Base-by-base conservation (phyloP, 2,797 vertebrate genomes). In the Epinephelus coioides region DNA sequence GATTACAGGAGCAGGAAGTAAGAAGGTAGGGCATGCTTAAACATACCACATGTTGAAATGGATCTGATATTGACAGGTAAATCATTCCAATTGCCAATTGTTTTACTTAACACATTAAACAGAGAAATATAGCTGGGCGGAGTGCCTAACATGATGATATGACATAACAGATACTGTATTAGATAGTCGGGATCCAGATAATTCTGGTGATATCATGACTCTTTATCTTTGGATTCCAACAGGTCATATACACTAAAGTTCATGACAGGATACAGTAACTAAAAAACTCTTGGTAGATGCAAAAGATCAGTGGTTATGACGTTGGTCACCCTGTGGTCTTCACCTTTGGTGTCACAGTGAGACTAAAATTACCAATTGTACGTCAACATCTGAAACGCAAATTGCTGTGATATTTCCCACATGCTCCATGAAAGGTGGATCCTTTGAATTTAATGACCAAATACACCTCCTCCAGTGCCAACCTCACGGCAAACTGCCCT, bases 401-500 rank as follows among this genome's bases (percentile, higher is more conserved):
- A 34, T 51, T 13, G 25, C 6, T 5, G 18, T 64, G 38, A 25
- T 50, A 46, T 67, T 59, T 27, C 19, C n/a, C 60, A 17, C 40
- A 44, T 61, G 27, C 62, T 54, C 12, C 5, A 21, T 44, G 14
- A 65, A 34, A 34, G 34, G 2, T 34, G 34, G 34, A 64, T 54
- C 17, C 10, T 46, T 46, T 61, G 17, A 44, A 47, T 61, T 47
- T n/a, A 19, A 38, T 61, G 54, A 50, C 53, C 53, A 51, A 27
- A 51, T 18, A 27, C 47, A 30, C 23, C 23, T 40, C 6, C 2
- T 46, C 23, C 9, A 21, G 46, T 49, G n/a, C 54, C 44, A 50
- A 57, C 51, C 63, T 75, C 63, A 66, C 11, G 17, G n/a, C 57
- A 60, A 62, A 53, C 60, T 30, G 38, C 53, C 44, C 54, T 60